Evolutionary conservation across 2,888 invertebrate genomes (phyloP).

Genomic region (Drosophila eohydei): DNA sequence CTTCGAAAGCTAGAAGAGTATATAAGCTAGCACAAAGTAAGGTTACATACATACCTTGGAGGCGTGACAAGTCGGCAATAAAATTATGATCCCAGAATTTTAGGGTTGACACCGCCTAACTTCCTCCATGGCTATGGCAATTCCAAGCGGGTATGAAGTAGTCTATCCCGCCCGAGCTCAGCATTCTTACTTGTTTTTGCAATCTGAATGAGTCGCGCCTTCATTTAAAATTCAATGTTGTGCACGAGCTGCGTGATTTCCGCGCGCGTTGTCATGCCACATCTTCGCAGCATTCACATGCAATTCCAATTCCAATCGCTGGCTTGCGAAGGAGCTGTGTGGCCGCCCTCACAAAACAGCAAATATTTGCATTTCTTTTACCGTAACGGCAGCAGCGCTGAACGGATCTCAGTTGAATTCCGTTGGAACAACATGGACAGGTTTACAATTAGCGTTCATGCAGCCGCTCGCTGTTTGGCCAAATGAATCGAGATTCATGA

Average conservation of each 20-base stretch:
- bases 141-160: background rate
- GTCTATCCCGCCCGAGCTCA: background rate
- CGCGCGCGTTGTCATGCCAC: constrained; percentile 52
- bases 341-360: constrained; percentile 21
- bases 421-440: constrained; percentile 7
- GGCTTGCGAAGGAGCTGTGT: constrained; percentile 31
- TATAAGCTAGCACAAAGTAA: background rate
- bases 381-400: constrained; percentile 4
- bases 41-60: no score
- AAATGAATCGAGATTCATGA: constrained; percentile 2
- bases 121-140: no score
- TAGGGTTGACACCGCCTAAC: no score
- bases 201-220: constrained; percentile 38
- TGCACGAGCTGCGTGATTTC: constrained; percentile 76
- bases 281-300: constrained; percentile 9
- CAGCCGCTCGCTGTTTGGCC: background rate
- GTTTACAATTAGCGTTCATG: constrained; percentile 42
- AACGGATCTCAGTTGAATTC: constrained; percentile 44
- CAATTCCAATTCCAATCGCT: constrained; percentile 66
- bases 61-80: no score
- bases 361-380: constrained; percentile 71
- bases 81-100: no score
- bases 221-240: constrained; percentile 81
- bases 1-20: background rate
- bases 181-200: background rate